phyloP scores from a whole-genome alignment of 2,113 vertebrate species.

The Oncorhynchus clarkii region DNA sequence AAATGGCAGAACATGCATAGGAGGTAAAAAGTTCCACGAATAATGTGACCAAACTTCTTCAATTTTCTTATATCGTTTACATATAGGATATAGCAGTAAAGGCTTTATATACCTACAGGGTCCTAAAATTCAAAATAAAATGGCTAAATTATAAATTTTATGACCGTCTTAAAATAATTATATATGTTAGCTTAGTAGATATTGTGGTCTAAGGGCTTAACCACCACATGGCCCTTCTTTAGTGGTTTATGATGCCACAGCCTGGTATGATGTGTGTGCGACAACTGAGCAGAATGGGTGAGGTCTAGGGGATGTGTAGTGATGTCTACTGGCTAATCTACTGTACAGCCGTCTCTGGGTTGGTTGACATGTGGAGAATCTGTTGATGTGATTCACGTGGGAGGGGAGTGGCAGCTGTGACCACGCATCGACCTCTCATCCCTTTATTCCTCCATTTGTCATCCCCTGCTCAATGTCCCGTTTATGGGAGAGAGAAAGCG shows the following conservation, averaged over 20 bases:
- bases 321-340: constrained; percentile 13
- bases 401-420: constrained; percentile 7
- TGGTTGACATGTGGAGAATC: constrained; percentile 45
- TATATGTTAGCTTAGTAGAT: no score
- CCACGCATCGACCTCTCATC: neutral
- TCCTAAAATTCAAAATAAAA: no score
- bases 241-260: constrained; percentile 19
- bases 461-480: neutral
- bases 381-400: neutral
- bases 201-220: neutral
- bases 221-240: constrained; percentile 38
- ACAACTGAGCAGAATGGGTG: constrained; percentile 11
- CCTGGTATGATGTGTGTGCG: constrained; percentile 34
- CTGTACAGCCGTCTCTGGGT: neutral
- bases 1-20: no score
- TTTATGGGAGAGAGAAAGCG: neutral
- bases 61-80: no score
- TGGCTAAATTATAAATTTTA: no score
- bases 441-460: neutral
- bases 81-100: no score
- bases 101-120: no score
- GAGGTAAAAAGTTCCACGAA: no score
- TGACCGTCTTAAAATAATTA: no score
- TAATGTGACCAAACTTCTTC: no score
- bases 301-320: neutral